These are phyloP conservation scores for Ricordea florida DNA, from an alignment of 92 coral and sea anemone genomes.

Conservation along the genomic window DNA sequence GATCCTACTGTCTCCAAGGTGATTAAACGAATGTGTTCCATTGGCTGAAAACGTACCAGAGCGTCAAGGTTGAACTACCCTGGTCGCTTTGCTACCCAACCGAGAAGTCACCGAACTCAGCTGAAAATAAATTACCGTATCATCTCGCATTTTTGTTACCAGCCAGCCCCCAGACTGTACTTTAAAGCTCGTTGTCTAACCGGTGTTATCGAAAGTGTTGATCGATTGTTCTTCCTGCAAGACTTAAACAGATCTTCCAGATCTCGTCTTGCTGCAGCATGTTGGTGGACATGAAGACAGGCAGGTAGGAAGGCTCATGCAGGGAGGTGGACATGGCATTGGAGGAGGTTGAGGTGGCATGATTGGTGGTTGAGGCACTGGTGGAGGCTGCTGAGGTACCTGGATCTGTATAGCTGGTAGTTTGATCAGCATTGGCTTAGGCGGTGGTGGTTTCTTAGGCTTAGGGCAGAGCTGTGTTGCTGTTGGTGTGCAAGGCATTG, in stretches of 20 bases:
- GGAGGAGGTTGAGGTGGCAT: constrained; percentile 30
- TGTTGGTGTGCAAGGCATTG: constrained; percentile 51
- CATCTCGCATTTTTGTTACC: too few species aligned
- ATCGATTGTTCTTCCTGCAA: neutral
- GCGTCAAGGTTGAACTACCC: too few species aligned
- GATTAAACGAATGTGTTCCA: too few species aligned
- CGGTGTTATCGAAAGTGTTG: too few species aligned
- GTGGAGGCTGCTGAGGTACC: constrained; percentile 40
- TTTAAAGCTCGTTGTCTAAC: too few species aligned
- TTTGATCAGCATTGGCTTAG: constrained; percentile 42
- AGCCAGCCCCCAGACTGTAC: too few species aligned
- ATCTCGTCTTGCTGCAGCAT: constrained; percentile 54
- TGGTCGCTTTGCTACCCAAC: too few species aligned
- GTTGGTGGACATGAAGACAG: constrained; percentile 60
- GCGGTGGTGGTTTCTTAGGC: too few species aligned
- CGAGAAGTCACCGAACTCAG: too few species aligned
- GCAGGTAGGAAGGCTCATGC: constrained; percentile 32
- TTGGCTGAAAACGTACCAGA: too few species aligned
- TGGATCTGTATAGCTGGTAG: constrained; percentile 50
- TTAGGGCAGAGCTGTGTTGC: constrained; percentile 66
- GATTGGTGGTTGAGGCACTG: constrained; percentile 28
- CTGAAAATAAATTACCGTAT: too few species aligned
- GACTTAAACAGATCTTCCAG: constrained; percentile 18
- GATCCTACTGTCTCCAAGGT: too few species aligned
- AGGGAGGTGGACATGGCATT: constrained; percentile 42